A percentile compares a stretch with the other conserved stretches of the same genome.
Evolutionary conservation across 1,140 invertebrate species (phyloP).

Genomic region (Brachionus calyciflorus): DNA sequence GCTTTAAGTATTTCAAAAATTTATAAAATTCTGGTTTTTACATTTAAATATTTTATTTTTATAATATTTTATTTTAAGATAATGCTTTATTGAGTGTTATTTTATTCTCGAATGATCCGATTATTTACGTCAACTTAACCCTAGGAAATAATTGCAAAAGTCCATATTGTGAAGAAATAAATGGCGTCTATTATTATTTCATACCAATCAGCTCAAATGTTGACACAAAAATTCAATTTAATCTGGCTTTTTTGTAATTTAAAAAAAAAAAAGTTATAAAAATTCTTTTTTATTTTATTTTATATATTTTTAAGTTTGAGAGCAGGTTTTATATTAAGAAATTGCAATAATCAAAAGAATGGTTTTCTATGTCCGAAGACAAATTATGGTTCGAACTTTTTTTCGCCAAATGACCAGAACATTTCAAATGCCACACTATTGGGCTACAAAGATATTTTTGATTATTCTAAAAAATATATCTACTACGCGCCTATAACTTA

Average conservation of each 20-base stretch:
- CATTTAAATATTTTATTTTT: not conserved
- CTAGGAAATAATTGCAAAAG: not conserved
- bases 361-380: conserved; percentile 26
- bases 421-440: not conserved
- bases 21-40: too few species aligned
- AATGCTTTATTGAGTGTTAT: conserved; percentile 18
- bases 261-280: not conserved
- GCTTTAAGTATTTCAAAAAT: too few species aligned
- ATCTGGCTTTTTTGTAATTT: conserved; percentile 32
- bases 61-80: not conserved
- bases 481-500: conserved; percentile 35
- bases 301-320: conserved; percentile 17
- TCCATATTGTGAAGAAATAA: conserved; percentile 42
- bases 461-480: conserved; percentile 13
- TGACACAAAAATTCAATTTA: conserved; percentile 36
- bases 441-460: conserved; percentile 1
- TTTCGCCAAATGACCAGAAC: not conserved
- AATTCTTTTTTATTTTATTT: not conserved
- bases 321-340: not conserved
- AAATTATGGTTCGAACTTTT: not conserved
- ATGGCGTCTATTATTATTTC: conserved; percentile 32
- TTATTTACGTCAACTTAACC: conserved; percentile 21
- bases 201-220: conserved; percentile 2
- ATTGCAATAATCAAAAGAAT: conserved; percentile 19
- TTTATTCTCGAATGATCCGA: conserved; percentile 18